Base-by-base conservation (phyloP, 2,113 vertebrate genomes). In the Glaucidium brasilianum region DNA sequence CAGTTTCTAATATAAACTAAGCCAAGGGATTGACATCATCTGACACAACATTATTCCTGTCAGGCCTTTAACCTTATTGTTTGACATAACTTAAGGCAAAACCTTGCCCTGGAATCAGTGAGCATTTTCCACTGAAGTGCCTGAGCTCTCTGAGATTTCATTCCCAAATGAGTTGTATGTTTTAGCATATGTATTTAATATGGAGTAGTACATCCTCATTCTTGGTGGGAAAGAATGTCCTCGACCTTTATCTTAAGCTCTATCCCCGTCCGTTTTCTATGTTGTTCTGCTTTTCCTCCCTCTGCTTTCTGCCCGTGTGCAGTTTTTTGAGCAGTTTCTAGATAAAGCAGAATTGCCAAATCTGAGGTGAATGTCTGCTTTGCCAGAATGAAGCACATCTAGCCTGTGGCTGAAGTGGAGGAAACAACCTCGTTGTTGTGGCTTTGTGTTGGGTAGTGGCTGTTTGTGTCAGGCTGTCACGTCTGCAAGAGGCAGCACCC, bases 361-460 rank as follows among this genome's bases (percentile, higher is more conserved):
- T 50, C 37, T 19, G 59, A 66, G 37, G 60, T 15, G 14, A 52
- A 20, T 0, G 0, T 45, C 43, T 90, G 53, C 41, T 56, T 47
- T 92, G 53, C 53, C n/a, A 39, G 62, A 7, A 25, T 1, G 16
- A 19, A 75, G 67, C 35, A 11, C 0, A 0, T 22, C 27, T 25
- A 25, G 29, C 32, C 60, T 77, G 75, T 1, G 7, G 21, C 9
- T 50, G 55, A 35, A 34, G 32, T 2, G 26, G 35, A 41, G 25
- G 17, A 78, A 77, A 18, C 4, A 3, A 2, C 2, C 30, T 81
- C 47, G 3, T 4, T 9, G 32, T 34, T 27, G 11, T 39, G 68
- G 17, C 20, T 52, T 69, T 52, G n/a, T 14, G n/a, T 6, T 49
- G 1, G 7, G 83, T 10, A 15, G 41, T 7, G 37, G 30, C 78